Evolutionary conservation across 2,888 invertebrate species (phyloP).

Genomic region (Tanypteryx hageni): DNA sequence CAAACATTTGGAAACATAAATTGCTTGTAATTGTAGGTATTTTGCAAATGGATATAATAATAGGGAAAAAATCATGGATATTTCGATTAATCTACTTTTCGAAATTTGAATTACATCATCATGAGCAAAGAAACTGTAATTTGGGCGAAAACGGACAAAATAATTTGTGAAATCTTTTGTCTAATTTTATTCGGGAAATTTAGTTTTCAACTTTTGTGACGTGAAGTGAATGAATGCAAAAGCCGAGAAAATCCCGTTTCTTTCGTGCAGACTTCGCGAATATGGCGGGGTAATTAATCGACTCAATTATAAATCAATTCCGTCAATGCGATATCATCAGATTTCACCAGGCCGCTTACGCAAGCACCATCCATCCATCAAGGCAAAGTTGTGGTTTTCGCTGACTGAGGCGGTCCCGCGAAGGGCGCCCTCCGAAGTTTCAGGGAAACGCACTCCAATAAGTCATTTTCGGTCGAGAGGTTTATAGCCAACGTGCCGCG

Average conservation of each 20-base stretch:
- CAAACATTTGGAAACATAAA: too few species aligned
- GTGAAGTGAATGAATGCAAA: background rate
- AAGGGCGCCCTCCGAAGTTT: background rate
- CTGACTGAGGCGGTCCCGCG: background rate
- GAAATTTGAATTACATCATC: too few species aligned
- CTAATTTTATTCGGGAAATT: too few species aligned
- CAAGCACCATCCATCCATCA: background rate
- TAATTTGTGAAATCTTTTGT: too few species aligned
- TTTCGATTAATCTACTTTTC: too few species aligned
- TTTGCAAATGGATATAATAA: too few species aligned
- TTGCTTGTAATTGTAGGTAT: too few species aligned
- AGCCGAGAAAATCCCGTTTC: background rate
- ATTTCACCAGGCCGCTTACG: background rate
- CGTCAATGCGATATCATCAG: slow-evolving; percentile 16
- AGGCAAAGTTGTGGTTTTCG: background rate
- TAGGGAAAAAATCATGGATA: too few species aligned
- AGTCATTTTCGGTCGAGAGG: slow-evolving; percentile 17
- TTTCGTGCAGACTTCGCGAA: background rate
- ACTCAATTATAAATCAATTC: background rate
- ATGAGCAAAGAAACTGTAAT: too few species aligned
- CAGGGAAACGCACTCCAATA: background rate
- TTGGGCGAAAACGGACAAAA: too few species aligned
- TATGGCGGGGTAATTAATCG: background rate
- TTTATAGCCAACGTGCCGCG: background rate
- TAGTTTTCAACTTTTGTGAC: too few species aligned